phyloP scores from a whole-genome alignment of 1,140 invertebrate species.

The Drosophila nebulosa region DNA sequence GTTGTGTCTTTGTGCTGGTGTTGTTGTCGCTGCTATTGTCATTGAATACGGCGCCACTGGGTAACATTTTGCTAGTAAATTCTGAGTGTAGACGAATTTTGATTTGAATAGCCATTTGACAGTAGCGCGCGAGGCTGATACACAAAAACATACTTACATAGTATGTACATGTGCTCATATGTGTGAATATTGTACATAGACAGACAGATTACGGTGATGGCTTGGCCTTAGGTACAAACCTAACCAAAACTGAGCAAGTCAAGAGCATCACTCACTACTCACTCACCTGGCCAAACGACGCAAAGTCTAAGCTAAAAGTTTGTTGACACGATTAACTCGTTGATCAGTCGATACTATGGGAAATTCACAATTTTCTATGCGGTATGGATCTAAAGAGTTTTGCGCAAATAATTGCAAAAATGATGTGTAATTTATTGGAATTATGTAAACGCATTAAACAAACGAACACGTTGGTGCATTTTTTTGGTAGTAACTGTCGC shows the following conservation, averaged over 20 bases:
- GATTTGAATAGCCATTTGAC: slow-evolving; percentile 63
- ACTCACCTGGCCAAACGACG: slow-evolving; percentile 60
- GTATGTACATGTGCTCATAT: background rate
- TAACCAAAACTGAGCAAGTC: slow-evolving; percentile 25
- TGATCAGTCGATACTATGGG: background rate
- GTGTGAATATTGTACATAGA: background rate
- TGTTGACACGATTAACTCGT: background rate
- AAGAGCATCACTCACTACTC: slow-evolving; percentile 71
- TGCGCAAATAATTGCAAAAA: no score
- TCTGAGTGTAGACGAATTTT: slow-evolving; percentile 50
- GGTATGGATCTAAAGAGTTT: no score
- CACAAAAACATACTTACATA: background rate
- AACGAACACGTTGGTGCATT: slow-evolving; percentile 8
- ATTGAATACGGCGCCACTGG: slow-evolving; percentile 23
- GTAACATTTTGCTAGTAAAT: slow-evolving; percentile 2
- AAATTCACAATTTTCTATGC: no score
- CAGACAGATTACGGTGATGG: slow-evolving; percentile 47
- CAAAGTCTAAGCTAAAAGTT: slow-evolving; percentile 26
- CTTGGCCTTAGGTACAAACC: slow-evolving; percentile 51
- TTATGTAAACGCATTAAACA: no score
- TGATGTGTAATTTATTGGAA: no score
- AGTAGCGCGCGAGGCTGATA: slow-evolving; percentile 33
- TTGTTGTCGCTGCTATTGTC: slow-evolving; percentile 22
- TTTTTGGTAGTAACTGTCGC: slow-evolving; percentile 56
- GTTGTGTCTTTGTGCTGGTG: slow-evolving; percentile 16